Conservation (phyloP, 2,797 vertebrate species). For the Coranthus polyacanthus region DNA sequence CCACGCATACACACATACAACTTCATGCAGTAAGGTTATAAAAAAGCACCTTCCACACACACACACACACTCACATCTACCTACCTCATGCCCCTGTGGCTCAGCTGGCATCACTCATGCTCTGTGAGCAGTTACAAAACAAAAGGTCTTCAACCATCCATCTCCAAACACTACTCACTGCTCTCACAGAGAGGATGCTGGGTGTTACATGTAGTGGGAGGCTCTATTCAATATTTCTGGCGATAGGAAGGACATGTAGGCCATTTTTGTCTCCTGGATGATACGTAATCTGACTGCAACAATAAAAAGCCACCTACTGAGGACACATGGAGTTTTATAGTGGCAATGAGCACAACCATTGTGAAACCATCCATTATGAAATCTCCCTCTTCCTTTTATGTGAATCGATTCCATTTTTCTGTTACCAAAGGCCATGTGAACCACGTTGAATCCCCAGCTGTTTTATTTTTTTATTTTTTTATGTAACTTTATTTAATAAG, state of each 20-base stretch:
- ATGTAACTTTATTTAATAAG: background rate
- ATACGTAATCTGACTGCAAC: slow-evolving; percentile 26
- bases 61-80: slow-evolving; percentile 46
- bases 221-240: slow-evolving; percentile 47
- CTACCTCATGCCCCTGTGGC: slow-evolving; percentile 64
- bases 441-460: background rate
- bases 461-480: too few species aligned
- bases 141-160: slow-evolving; percentile 67
- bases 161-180: slow-evolving; percentile 69
- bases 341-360: slow-evolving; percentile 33
- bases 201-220: slow-evolving; percentile 40
- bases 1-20: slow-evolving; percentile 64
- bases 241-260: slow-evolving; percentile 49
- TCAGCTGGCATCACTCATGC: slow-evolving; percentile 66
- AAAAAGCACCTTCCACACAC: slow-evolving; percentile 31
- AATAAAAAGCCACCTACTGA: slow-evolving; percentile 42
- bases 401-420: background rate
- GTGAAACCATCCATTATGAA: slow-evolving; percentile 16
- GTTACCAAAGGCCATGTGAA: slow-evolving; percentile 9
- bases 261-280: slow-evolving; percentile 41
- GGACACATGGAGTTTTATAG: slow-evolving; percentile 28
- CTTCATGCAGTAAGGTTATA: slow-evolving; percentile 50
- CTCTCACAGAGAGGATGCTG: slow-evolving; percentile 46
- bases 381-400: background rate
- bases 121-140: slow-evolving; percentile 75